Evolutionary conservation across 2,888 invertebrate genomes (phyloP).

Genomic region (Polyommatus icarus): DNA sequence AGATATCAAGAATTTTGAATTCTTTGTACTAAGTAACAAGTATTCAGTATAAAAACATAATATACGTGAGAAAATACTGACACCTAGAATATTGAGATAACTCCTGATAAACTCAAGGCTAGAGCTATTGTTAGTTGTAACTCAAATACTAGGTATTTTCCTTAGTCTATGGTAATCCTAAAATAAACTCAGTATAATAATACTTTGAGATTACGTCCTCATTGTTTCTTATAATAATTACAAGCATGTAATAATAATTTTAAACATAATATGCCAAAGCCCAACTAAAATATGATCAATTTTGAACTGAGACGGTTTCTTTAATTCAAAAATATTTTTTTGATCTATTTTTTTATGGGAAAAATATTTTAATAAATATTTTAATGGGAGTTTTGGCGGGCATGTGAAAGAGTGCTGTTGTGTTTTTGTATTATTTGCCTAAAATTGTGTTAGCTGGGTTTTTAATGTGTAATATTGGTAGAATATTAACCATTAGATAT

Average conservation of each 20-base stretch:
- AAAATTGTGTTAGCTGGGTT: too few relatives aligned
- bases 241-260: background rate
- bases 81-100: background rate
- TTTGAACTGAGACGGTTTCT: too few relatives aligned
- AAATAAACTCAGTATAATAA: background rate
- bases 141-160: background rate
- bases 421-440: too few relatives aligned
- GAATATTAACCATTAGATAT: too few relatives aligned
- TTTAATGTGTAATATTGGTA: too few relatives aligned
- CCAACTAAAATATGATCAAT: too few relatives aligned
- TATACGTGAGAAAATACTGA: constrained; percentile 6
- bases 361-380: too few relatives aligned
- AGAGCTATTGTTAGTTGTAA: background rate
- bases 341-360: too few relatives aligned
- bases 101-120: background rate
- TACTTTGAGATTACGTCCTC: background rate
- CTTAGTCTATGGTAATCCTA: too few relatives aligned
- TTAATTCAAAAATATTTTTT: too few relatives aligned
- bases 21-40: background rate
- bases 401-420: too few relatives aligned
- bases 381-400: too few relatives aligned
- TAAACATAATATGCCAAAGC: background rate
- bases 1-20: background rate
- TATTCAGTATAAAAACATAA: background rate
- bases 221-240: background rate